Conservation (phyloP, 2,113 vertebrate genomes). For the Anguilla japonica region DNA sequence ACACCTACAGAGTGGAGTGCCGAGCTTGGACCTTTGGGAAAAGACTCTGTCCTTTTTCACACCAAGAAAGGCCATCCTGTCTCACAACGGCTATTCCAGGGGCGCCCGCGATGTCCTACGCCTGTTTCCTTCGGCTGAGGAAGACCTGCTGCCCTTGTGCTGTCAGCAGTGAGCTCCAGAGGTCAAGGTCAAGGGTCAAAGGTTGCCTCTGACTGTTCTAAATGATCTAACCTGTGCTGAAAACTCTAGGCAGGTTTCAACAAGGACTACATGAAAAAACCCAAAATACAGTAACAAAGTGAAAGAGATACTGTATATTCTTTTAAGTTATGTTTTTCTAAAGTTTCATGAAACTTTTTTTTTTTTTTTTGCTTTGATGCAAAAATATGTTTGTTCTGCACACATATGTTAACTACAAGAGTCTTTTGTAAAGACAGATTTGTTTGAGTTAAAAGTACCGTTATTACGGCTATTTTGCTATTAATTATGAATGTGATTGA, state of each 20-base stretch:
- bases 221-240: background rate
- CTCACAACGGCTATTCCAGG: conserved; percentile 63
- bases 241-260: background rate
- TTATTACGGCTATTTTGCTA: conserved; percentile 33
- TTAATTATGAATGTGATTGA: conserved; percentile 28
- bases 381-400: conserved; percentile 6
- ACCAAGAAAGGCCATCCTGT: conserved; percentile 58
- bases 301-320: background rate
- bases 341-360: background rate
- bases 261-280: background rate
- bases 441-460: background rate
- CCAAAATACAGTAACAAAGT: background rate
- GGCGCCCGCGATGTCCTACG: conserved; percentile 67
- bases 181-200: background rate
- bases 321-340: background rate
- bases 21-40: conserved; percentile 64
- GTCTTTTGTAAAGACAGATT: conserved; percentile 49
- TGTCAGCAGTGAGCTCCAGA: conserved; percentile 37
- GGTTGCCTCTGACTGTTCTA: background rate
- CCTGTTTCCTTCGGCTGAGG: conserved; percentile 56
- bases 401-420: conserved; percentile 4
- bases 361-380: conserved; percentile 19
- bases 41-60: conserved; percentile 68
- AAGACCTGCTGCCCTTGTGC: conserved; percentile 61
- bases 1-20: conserved; percentile 51